These are phyloP conservation scores for Epinephelus moara DNA, from an alignment of 2,113 vertebrate species.

Conservation along the genomic window DNA sequence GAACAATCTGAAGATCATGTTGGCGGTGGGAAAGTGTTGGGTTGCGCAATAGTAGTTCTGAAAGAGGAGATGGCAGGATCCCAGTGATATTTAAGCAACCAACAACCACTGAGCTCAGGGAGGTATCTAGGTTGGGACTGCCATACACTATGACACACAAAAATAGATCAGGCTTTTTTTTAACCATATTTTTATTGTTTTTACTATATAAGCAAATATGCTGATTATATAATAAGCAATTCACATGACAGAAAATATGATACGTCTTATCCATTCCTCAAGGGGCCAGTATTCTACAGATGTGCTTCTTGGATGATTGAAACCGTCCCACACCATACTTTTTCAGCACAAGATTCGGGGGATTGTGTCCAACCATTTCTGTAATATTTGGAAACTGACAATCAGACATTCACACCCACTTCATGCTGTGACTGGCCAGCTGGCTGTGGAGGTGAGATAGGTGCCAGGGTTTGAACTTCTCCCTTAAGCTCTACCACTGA, in stretches of 20 bases:
- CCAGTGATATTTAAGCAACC: not conserved
- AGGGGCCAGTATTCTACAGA: too few relatives aligned
- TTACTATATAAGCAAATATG: not conserved
- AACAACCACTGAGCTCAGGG: not conserved
- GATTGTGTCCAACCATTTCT: too few relatives aligned
- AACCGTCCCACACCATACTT: not conserved
- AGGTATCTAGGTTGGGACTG: not conserved
- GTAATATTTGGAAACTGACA: too few relatives aligned
- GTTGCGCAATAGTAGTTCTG: not conserved
- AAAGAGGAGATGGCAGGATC: slow-evolving; percentile 1
- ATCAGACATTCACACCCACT: too few relatives aligned
- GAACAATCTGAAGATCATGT: not conserved
- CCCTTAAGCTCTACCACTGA: too few relatives aligned
- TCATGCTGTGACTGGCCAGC: too few relatives aligned
- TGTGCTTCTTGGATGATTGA: too few relatives aligned
- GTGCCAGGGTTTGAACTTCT: too few relatives aligned
- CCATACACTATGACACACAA: not conserved
- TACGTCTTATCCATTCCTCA: too few relatives aligned
- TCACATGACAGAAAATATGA: not conserved
- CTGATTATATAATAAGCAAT: not conserved
- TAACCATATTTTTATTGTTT: not conserved
- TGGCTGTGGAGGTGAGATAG: not conserved
- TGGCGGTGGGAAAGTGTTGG: not conserved
- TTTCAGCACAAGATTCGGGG: too few relatives aligned
- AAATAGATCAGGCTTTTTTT: not conserved